Base-by-base conservation (phyloP, 2,113 vertebrate genomes). In the Mungos mungo region DNA sequence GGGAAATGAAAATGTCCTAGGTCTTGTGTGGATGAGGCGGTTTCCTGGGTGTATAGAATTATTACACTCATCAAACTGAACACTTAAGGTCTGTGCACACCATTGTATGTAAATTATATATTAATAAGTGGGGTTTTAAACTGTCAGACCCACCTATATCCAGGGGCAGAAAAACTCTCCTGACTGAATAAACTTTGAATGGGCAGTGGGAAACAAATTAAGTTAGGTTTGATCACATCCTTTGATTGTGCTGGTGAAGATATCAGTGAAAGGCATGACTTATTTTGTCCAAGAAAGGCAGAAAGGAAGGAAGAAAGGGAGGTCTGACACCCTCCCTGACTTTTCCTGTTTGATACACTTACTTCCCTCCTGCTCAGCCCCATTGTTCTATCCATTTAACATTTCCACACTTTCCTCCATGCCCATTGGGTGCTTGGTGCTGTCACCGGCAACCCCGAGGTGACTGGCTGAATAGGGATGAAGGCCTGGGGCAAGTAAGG, bases 221-320 rank as follows among this genome's bases (percentile, higher is more conserved):
- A 68, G 27, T 69, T 90, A 54, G 69, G 35, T 79, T 88, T 88
- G 81, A 84, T 95, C 77, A 84, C 35, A 92, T 96, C 88, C 81
- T 95, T 90, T 2, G 6, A 96, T 71, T 96, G 89, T 71, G 71
- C 35, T 85, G 5, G 72, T 88, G 33, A 91, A 95, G 41, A 83
- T 74, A 94, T 45, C 85, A 85, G 29, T 65, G 76, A 91, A 96
- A 88, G 35, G 27, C 65, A 76, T 23, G 76, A 18, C 18, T 81
- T 77, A 80, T 72, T 94, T 96, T 93, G 81, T 85, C 86, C 31
- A 90, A 72, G 65, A 94, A 88, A 85, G 29, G 29, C 19, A 19
- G 13, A 88, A 90, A 93, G 25, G 65, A 85, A 95, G 89, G 50
- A 66, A 88, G 52, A 88, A 68, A 88, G 74, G 31, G 25, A 41